Evolutionary conservation across 2,113 vertebrate genomes (phyloP), one percentile per base, ranked within the genome.

Genomic region (Macaca nemestrina): DNA sequence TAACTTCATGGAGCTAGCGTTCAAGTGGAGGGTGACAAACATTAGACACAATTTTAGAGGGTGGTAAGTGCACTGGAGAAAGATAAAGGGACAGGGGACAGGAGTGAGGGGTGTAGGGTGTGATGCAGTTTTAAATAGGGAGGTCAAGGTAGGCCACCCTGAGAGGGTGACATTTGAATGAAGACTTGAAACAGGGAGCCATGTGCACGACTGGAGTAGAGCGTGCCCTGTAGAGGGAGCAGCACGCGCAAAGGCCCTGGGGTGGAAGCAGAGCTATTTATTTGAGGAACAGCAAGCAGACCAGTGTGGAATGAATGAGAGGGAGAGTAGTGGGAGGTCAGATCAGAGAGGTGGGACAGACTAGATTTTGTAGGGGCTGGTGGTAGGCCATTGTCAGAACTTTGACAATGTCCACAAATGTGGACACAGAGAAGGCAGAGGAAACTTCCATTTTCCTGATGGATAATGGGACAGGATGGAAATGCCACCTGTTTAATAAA

Each of bases 181-280:
- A 45, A 48, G 32, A 78, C 0, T 9, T 73, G 57, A 73, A 82
- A 78, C 52, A 18, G 2, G 6, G 38, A 90, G 22, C 14, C 23
- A 7, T 11, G 20, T 75, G 57, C 22, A 61, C 18, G 64, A 22
- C 6, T 0, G 16, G 22, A 52, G 27, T 68, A 57, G 57, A 70
- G 27, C 25, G 1, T 0, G 18, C 13, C n/a, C 17, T 9, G 50
- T 18, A 30, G 67, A 22, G 23, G 38, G 32, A 40, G 43, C 0
- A 40, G 7, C 57, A 16, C 0, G 6, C 43, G 32, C 89, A 94
- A 95, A 97, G 82, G 68, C 32, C 94, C 96, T 70, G 78, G 43
- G 88, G 81, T 30, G 1, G 1, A 14, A n/a, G 12, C 12, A 18
- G 1, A 81, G 14, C 79, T 50, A 30, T n/a, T 70, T 30, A 23